Evolutionary conservation across 2,888 invertebrate genomes (phyloP).

Genomic region (Archaeoteleia sp.): DNA sequence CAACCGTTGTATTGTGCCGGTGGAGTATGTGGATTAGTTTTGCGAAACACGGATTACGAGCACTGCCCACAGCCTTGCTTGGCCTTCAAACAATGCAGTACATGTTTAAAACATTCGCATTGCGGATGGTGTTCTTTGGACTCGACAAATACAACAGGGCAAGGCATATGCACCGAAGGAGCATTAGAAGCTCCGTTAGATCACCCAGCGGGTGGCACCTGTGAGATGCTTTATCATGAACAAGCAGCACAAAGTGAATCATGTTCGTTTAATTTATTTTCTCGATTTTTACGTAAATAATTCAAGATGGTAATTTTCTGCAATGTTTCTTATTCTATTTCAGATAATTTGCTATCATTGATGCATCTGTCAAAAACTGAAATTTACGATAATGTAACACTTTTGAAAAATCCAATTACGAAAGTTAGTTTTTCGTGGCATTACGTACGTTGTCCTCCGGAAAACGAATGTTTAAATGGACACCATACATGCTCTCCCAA

Average conservation of each 20-base stretch:
- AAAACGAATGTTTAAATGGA: slow-evolving; percentile 93
- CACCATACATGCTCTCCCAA: slow-evolving; percentile 92
- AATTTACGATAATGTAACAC: slow-evolving; percentile 56
- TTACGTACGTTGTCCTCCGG: slow-evolving; percentile 91
- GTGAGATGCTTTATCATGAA: slow-evolving; percentile 74
- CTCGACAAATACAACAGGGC: slow-evolving; percentile 77
- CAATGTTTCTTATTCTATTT: too few species aligned
- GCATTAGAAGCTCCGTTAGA: slow-evolving; percentile 81
- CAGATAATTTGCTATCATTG: slow-evolving; percentile 5
- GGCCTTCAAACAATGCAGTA: slow-evolving; percentile 88
- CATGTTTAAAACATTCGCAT: slow-evolving; percentile 90
- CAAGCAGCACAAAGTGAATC: slow-evolving; percentile 62
- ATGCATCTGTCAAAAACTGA: slow-evolving; percentile 33
- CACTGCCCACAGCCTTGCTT: slow-evolving; percentile 92
- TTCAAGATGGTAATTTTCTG: too few species aligned
- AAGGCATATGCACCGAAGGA: slow-evolving; percentile 92
- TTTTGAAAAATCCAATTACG: slow-evolving; percentile 48
- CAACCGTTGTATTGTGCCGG: too few species aligned
- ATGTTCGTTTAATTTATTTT: slow-evolving; percentile 53
- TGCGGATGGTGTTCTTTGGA: slow-evolving; percentile 95
- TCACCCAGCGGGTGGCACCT: slow-evolving; percentile 79
- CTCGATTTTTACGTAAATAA: too few species aligned
- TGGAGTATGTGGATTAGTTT: slow-evolving; percentile 91
- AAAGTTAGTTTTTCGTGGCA: slow-evolving; percentile 84
- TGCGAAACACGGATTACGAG: slow-evolving; percentile 79